These are phyloP conservation scores for Tonatia bakeri DNA, from an alignment of 2,113 vertebrate species.

Conservation along the genomic window DNA sequence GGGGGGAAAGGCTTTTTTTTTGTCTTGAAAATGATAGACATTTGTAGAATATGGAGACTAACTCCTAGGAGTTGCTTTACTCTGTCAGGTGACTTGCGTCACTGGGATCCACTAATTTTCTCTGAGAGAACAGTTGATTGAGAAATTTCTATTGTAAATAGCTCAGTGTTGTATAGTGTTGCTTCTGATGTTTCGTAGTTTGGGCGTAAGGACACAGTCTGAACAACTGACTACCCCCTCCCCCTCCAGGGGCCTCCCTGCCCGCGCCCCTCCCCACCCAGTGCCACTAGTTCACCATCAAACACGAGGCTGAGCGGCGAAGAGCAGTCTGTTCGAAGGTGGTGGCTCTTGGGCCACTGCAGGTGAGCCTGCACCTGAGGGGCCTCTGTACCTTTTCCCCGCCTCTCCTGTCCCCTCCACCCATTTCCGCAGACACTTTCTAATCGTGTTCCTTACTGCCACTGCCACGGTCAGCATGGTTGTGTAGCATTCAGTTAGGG, in stretches of 20 bases:
- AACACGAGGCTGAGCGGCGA: background rate
- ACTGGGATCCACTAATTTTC: conserved; percentile 99
- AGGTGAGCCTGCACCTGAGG: background rate
- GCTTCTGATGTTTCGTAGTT: conserved; percentile 87
- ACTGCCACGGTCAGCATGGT: conserved; percentile 92
- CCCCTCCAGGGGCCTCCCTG: background rate
- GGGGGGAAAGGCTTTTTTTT: conserved; percentile 78
- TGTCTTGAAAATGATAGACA: conserved; percentile 96
- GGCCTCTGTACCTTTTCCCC: background rate
- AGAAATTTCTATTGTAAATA: conserved; percentile 95
- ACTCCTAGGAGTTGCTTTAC: conserved; percentile 99
- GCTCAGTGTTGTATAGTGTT: conserved; percentile 93
- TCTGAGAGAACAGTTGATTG: conserved; percentile 99
- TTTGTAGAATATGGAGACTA: conserved; percentile 99
- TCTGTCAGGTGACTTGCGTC: conserved; percentile 98
- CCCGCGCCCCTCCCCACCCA: background rate
- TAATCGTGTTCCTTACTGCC: conserved; percentile 85
- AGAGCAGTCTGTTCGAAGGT: background rate
- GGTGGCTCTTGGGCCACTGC: conserved; percentile 18
- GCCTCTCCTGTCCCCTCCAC: conserved; percentile 17
- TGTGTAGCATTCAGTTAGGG: conserved; percentile 89
- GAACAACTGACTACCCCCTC: conserved; percentile 61
- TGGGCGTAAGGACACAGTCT: conserved; percentile 79
- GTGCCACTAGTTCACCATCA: background rate
- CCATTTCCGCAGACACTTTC: conserved; percentile 73